Percentiles rank a stretch among this genome's conserved stretches.
These are phyloP conservation scores for Entomyzon cyanotis DNA, from an alignment of 2,113 vertebrate species.

Conservation along the genomic window DNA sequence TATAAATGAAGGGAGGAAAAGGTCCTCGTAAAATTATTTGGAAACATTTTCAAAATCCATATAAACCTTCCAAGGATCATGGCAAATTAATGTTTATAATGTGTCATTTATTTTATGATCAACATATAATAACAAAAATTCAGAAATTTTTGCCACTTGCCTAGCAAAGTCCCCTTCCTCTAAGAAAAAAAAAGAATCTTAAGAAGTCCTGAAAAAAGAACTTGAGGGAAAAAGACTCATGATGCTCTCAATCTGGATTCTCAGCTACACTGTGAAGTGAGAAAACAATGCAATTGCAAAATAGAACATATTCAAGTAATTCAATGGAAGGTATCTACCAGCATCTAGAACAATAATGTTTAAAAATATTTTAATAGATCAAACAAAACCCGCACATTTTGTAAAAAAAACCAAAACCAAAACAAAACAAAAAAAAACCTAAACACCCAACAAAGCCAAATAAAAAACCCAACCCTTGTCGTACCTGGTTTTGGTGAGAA, in stretches of 20 bases:
- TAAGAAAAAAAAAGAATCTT: background rate
- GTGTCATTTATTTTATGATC: background rate
- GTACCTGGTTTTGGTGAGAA: background rate
- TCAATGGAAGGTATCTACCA: background rate
- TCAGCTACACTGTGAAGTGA: background rate
- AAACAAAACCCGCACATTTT: accelerated
- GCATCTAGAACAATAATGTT: background rate
- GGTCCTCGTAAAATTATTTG: background rate
- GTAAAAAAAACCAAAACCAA: background rate
- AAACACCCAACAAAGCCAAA: background rate
- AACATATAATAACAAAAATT: too few relatives aligned
- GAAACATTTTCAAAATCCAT: background rate
- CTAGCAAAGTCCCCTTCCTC: background rate
- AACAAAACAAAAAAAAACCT: too few relatives aligned
- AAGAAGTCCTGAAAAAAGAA: background rate
- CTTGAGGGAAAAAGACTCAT: background rate
- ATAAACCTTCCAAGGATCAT: background rate
- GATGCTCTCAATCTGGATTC: background rate
- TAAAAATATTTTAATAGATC: background rate
- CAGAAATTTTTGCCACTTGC: background rate
- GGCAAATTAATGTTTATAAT: background rate
- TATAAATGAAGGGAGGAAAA: background rate
- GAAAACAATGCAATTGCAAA: background rate
- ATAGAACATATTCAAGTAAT: background rate
- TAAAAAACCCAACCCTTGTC: accelerated